A percentile compares a stretch with the other conserved stretches of the same genome.
These are phyloP conservation scores for Nomia melanderi DNA, from an alignment of 1,140 invertebrate species.

Conservation along the genomic window DNA sequence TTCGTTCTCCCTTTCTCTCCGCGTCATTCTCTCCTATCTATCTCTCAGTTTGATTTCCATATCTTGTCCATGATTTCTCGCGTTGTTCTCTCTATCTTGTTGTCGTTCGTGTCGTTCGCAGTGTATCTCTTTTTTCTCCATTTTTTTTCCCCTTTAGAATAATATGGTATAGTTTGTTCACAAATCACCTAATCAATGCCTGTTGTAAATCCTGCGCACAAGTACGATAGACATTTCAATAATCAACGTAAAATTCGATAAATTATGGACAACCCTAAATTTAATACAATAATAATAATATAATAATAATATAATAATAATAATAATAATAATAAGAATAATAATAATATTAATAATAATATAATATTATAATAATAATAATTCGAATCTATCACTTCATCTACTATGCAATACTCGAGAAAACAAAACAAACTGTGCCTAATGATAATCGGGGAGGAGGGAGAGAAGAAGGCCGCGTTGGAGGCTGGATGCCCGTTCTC, in stretches of 20 bases:
- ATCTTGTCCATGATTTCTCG: too few relatives aligned
- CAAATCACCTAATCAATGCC: too few relatives aligned
- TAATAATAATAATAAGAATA: constrained; percentile 35
- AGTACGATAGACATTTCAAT: constrained; percentile 49
- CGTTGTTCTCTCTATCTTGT: too few relatives aligned
- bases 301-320: constrained; percentile 42
- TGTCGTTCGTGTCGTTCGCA: too few relatives aligned
- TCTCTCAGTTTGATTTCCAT: too few relatives aligned
- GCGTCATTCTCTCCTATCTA: too few relatives aligned
- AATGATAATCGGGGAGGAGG: neutral
- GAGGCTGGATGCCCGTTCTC: constrained; percentile 4
- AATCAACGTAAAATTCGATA: constrained; percentile 64
- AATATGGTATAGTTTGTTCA: too few relatives aligned
- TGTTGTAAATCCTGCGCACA: constrained; percentile 19
- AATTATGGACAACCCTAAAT: constrained; percentile 80
- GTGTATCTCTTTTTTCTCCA: too few relatives aligned
- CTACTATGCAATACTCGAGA: constrained; percentile 65
- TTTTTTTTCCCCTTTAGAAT: too few relatives aligned
- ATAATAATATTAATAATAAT: constrained; percentile 43
- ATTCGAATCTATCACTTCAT: constrained; percentile 66
- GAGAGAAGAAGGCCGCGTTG: constrained; percentile 30
- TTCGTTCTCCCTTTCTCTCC: too few relatives aligned
- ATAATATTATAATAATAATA: constrained; percentile 66
- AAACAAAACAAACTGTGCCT: constrained; percentile 72
- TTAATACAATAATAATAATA: constrained; percentile 63